These are phyloP conservation scores for Formica exsecta DNA, from an alignment of 1,140 invertebrate genomes.

Conservation along the genomic window DNA sequence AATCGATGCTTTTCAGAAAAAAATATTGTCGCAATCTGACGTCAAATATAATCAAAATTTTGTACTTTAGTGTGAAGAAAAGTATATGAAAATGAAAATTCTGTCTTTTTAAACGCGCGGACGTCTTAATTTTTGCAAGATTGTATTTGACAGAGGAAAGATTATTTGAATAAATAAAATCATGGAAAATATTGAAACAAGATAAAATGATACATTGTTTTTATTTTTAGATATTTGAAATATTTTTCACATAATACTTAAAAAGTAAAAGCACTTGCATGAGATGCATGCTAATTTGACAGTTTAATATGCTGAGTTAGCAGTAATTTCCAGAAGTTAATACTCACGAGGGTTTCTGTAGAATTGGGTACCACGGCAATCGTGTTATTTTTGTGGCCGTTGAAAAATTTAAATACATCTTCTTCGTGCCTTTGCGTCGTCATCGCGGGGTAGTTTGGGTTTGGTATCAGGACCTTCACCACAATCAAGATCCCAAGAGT, in stretches of 20 bases:
- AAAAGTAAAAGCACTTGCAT: background rate
- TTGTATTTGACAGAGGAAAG: background rate
- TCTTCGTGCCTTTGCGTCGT: constrained; percentile 87
- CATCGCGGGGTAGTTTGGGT: constrained; percentile 91
- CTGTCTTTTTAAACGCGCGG: too few species aligned
- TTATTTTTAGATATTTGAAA: background rate
- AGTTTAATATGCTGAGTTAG: background rate
- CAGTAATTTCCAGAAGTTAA: background rate
- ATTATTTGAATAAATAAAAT: constrained; percentile 1
- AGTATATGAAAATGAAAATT: background rate
- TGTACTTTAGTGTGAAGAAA: background rate
- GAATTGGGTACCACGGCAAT: constrained; percentile 90
- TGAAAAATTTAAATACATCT: constrained; percentile 88
- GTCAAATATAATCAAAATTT: background rate
- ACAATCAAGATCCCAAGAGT: constrained; percentile 91
- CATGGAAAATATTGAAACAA: background rate
- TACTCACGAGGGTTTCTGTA: constrained; percentile 89
- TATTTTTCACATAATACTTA: background rate
- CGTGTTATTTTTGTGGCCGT: constrained; percentile 88
- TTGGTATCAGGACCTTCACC: constrained; percentile 90
- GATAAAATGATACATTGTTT: background rate
- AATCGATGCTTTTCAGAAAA: background rate
- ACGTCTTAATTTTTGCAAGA: background rate
- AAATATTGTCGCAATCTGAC: background rate
- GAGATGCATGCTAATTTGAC: background rate